Evolutionary conservation across 2,797 vertebrate genomes (phyloP).

Genomic region (Intellagama lesueurii): DNA sequence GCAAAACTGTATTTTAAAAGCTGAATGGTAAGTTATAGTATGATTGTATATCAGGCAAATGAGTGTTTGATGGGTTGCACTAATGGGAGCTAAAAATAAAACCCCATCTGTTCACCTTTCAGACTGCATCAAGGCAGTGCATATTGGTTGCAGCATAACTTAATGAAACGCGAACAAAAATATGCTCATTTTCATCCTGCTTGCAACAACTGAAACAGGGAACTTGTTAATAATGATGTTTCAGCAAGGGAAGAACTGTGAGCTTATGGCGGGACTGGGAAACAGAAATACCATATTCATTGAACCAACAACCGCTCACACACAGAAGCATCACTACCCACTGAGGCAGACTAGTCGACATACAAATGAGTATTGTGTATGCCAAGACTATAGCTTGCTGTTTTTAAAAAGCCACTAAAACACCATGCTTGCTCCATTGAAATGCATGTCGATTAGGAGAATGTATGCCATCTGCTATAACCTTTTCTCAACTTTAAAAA

Average conservation of each 20-base stretch:
- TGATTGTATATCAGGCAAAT: constrained; percentile 77
- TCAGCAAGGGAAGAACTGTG: constrained; percentile 57
- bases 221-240: constrained; percentile 68
- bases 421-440: neutral
- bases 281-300: neutral
- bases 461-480: rapidly evolving
- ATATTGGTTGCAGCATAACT: constrained; percentile 72
- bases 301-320: constrained; percentile 37
- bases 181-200: constrained; percentile 68
- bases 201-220: constrained; percentile 53
- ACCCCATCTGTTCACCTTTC: constrained; percentile 86
- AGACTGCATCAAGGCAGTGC: constrained; percentile 74
- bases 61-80: constrained; percentile 81
- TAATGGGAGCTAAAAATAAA: constrained; percentile 87
- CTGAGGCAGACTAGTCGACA: neutral
- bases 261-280: constrained; percentile 45
- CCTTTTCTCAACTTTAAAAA: neutral
- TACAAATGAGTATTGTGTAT: constrained; percentile 12
- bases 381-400: neutral
- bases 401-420: neutral
- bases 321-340: neutral
- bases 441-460: neutral
- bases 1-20: constrained; percentile 68
- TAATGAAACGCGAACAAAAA: constrained; percentile 75
- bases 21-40: constrained; percentile 72